Conservation (phyloP, 2,113 vertebrate species). For the Steatornis caripensis region DNA sequence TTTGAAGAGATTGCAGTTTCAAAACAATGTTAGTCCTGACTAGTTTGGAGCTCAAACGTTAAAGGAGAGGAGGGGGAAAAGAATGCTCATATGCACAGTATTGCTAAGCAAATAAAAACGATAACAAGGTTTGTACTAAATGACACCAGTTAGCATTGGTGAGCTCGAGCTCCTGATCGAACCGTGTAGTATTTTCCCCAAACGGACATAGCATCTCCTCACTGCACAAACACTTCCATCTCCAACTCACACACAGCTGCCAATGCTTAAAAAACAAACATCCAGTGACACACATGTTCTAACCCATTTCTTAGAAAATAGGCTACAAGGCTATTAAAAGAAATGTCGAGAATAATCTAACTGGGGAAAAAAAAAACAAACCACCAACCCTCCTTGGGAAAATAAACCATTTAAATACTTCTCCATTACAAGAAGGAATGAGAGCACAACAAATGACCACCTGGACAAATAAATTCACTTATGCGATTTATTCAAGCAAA, state of each 20-base stretch:
- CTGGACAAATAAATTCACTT: conserved; percentile 26
- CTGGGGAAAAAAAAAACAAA: not conserved
- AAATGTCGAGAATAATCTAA: conserved; percentile 15
- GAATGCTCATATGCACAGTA: not conserved
- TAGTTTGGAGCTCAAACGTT: not conserved
- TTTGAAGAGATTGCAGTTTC: conserved; percentile 47
- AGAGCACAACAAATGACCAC: conserved; percentile 27
- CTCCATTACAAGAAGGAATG: conserved; percentile 6
- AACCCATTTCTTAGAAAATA: conserved; percentile 60
- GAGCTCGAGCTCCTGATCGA: conserved; percentile 15
- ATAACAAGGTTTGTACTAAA: conserved; percentile 11
- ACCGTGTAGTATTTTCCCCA: conserved; percentile 23
- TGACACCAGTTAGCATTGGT: not conserved
- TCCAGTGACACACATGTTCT: conserved; percentile 53
- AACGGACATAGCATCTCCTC: conserved; percentile 27
- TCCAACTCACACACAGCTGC: conserved; percentile 41
- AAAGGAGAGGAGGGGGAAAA: not conserved
- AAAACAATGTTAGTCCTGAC: conserved; percentile 10
- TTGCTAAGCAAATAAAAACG: conserved; percentile 32
- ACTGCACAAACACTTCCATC: conserved; percentile 39
- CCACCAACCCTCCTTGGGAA: conserved; percentile 22
- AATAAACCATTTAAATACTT: conserved; percentile 41
- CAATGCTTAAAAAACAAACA: conserved; percentile 58
- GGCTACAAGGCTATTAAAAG: conserved; percentile 53
- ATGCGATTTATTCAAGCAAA: conserved; percentile 28